phyloP scores from a whole-genome alignment of 2,113 vertebrate species.

The Salvelinus fontinalis region DNA sequence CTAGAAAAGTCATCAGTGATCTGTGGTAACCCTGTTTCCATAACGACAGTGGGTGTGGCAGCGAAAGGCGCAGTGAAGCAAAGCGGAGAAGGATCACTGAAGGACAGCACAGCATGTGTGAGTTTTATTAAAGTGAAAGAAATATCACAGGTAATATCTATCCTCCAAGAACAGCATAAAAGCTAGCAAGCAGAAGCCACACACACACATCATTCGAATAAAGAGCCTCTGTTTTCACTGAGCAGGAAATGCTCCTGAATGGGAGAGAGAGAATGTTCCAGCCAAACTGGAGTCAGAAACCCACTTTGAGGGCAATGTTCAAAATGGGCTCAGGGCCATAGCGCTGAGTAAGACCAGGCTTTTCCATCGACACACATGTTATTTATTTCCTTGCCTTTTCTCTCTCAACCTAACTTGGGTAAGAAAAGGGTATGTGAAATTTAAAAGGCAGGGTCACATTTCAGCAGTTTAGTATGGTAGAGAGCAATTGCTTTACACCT shows the following conservation, averaged over 20 bases:
- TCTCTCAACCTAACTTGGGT: background rate
- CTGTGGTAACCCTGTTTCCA: conserved; percentile 57
- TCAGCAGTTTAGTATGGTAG: too few species aligned
- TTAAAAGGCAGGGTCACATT: too few species aligned
- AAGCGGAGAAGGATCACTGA: background rate
- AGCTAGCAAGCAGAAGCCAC: background rate
- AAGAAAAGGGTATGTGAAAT: too few species aligned
- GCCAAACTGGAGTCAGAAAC: conserved; percentile 1
- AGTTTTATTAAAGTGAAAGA: background rate
- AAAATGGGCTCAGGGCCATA: conserved; percentile 40
- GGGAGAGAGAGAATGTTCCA: conserved; percentile 8
- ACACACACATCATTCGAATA: conserved; percentile 4
- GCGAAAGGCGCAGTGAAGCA: conserved; percentile 21
- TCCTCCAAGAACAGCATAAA: background rate
- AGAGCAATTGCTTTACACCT: too few species aligned
- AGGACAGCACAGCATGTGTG: too few species aligned
- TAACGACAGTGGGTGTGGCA: conserved; percentile 58
- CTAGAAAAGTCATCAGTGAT: conserved; percentile 52
- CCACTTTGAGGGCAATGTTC: conserved; percentile 45
- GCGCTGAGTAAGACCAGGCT: conserved; percentile 41
- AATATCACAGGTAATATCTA: conserved; percentile 32
- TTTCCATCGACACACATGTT: conserved; percentile 57
- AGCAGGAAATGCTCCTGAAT: conserved; percentile 36
- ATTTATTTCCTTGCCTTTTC: conserved; percentile 8
- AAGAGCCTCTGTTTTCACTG: conserved; percentile 32